Percentiles rank a stretch among this genome's conserved stretches.
Conservation (phyloP, 2,888 invertebrate genomes). For the Ganaspis brasiliensis region DNA sequence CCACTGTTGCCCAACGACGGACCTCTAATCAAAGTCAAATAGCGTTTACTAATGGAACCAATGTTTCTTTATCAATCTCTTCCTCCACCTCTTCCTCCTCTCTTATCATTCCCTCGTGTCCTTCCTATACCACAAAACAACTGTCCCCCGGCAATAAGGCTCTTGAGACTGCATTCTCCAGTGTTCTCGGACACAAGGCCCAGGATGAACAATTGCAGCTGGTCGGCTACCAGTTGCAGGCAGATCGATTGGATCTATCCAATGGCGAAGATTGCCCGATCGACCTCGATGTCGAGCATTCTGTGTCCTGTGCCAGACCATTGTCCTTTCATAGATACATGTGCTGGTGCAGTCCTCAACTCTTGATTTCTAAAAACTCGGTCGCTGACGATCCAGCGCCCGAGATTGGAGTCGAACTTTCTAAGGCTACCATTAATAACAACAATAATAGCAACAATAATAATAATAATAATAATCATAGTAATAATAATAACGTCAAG, state of each 20-base stretch:
- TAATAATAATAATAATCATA: too few relatives aligned
- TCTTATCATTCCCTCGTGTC: constrained; percentile 54
- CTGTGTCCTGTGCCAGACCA: constrained; percentile 72
- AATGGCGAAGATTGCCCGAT: constrained; percentile 47
- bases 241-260: constrained; percentile 49
- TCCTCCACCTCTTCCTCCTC: constrained; percentile 49
- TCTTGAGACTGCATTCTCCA: constrained; percentile 37
- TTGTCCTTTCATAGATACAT: constrained; percentile 77
- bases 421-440: constrained; percentile 32
- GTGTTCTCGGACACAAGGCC: constrained; percentile 28
- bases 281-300: constrained; percentile 43
- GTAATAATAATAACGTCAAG: constrained; percentile 39
- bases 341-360: constrained; percentile 72
- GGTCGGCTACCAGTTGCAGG: constrained; percentile 55
- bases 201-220: constrained; percentile 58
- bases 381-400: not conserved
- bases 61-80: constrained; percentile 35
- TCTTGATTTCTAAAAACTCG: constrained; percentile 12
- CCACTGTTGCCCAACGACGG: constrained; percentile 50
- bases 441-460: constrained; percentile 40
- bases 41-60: constrained; percentile 36
- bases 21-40: constrained; percentile 52
- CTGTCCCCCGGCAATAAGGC: constrained; percentile 47
- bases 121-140: constrained; percentile 49
- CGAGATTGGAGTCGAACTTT: constrained; percentile 17